Evolutionary conservation across 2,888 invertebrate genomes (phyloP), one percentile per base, ranked within the genome.

Genomic region (Cryptosula pallasiana): DNA sequence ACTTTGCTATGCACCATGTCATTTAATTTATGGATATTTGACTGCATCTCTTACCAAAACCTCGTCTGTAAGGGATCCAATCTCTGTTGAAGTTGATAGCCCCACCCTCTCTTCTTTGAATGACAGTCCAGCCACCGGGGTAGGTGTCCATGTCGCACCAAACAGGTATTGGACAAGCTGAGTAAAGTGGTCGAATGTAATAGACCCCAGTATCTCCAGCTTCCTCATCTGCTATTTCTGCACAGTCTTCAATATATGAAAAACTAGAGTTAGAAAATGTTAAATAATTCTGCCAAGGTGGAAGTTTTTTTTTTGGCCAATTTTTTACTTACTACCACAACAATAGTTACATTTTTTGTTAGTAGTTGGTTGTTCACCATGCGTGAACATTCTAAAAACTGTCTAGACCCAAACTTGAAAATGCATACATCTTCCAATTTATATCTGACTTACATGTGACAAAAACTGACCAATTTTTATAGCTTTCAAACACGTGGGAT

Each of bases 61-160:
- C 83, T 57, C 78, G 71, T 72, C 79, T 78, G 75, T 83, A 83
- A n/a, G 76, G 77, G 13, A 78, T 74, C 83, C 83, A 82, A 55
- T 77, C 73, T 35, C 75, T 75, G 75, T 79, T 79, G 74, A 83
- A 83, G 72, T 75, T 73, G 3, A 78, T 73, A 1, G 75, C 72
- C 3, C 81, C 82, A 72, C 77, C 79, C 69, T 75, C 72, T 23
- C 82, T 76, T 29, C 79, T 76, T 73, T 81, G 79, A 1, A 83
- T 74, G 0, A 82, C 76, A 1, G 81, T 76, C 83, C 83, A 83
- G 20, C 83, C 82, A 69, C 90, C 89, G 20, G 79, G 80, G 9
- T 81, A 80, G 13, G 82, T 81, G 71, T 83, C 82, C 80, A 84
- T 82, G 75, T 88, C 88, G 81, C 94, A 95, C 85, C 90, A 90